These are phyloP conservation scores for Caenorhabditis tropicalis DNA, from an alignment of 1,140 invertebrate species.

Conservation along the genomic window DNA sequence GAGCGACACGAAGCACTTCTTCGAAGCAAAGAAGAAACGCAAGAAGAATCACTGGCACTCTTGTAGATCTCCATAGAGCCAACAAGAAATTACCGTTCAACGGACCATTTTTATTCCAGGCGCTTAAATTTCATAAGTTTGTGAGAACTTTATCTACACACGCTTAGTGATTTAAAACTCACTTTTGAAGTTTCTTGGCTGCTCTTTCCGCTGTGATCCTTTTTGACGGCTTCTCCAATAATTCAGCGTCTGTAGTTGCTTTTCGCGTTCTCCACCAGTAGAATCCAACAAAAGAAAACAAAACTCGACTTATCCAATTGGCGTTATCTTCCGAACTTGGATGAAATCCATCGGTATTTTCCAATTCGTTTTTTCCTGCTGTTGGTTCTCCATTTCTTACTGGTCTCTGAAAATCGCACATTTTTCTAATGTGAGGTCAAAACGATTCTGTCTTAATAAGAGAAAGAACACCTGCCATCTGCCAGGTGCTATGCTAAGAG, in stretches of 20 bases:
- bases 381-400: background rate
- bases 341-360: background rate
- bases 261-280: slow-evolving; percentile 12
- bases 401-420: background rate
- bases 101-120: background rate
- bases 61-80: background rate
- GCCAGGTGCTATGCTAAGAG: background rate
- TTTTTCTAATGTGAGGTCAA: background rate
- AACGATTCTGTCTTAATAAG: background rate
- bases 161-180: background rate
- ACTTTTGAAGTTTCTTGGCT: background rate
- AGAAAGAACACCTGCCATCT: background rate
- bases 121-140: background rate
- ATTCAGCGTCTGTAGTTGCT: background rate
- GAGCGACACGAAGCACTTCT: background rate
- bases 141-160: too few species aligned
- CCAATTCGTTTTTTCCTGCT: background rate
- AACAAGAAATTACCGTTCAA: background rate
- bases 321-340: background rate
- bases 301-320: background rate
- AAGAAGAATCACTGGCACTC: background rate
- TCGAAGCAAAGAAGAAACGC: background rate
- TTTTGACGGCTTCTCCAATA: background rate
- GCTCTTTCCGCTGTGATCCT: background rate
- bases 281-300: background rate